Base-by-base conservation (phyloP, 2,888 invertebrate genomes). In the Ophion ellenae region DNA sequence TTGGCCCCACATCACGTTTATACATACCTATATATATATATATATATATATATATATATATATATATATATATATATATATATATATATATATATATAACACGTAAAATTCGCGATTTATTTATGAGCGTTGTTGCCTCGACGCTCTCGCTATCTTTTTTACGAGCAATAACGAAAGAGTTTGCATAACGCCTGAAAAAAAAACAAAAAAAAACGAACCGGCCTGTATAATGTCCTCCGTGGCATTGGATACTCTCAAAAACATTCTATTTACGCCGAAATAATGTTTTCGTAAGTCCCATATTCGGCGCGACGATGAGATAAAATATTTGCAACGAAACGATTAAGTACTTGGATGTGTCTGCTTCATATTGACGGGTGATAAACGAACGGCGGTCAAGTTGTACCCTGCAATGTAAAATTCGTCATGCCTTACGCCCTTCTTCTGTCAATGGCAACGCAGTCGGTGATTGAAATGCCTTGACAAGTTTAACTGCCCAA, bases 31-130 rank as follows among this genome's bases (percentile, higher is more conserved):
- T 47, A 47, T 28, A 40, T 6, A 40, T 40, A 40, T 6, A 40
- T 40, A 40, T 17, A 66, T 64, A 24, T 24, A 24, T 1, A 24
- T 24, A 24, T 24, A 24, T 24, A 24, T 24, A 24, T 24, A 24
- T 1, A 24, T 24, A 24, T 24, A 24, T 24, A 24, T 24, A 24
- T 24, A 24, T 24, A 24, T 24, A 24, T 24, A 24, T 24, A 24
- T 24, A 24, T 24, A 24, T 24, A 24, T 24, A 24, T 24, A 24
- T 24, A 24, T 24, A 24, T 24, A 24, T 24, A 24, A 76, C 79
- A 79, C 81, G 86, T 81, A 79, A 86, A 82, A 79, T 79, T 81
- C 57, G 47, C 76, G 79, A 81, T 84, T 86, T 84, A 86, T 82
- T 78, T 59, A 66, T 66, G 69, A 64, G 20, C 64, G 57, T 28